Percentiles rank a stretch among this genome's conserved stretches.
Conservation (phyloP, 2,888 invertebrate genomes). For the Ellobium chinense region DNA sequence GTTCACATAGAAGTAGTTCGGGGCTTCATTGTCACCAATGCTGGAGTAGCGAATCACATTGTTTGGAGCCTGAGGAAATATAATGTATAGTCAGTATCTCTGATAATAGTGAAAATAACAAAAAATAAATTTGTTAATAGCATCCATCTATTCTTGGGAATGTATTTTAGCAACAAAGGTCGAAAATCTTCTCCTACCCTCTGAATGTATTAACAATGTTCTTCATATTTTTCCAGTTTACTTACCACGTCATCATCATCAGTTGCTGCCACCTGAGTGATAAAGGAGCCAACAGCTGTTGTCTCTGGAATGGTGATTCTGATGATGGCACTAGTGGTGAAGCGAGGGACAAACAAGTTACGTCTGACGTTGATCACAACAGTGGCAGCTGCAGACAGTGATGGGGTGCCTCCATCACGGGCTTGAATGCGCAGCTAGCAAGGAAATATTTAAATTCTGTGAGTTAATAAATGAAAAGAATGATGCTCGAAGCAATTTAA, state of each 20-base stretch:
- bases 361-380: conserved; percentile 60
- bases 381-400: conserved; percentile 40
- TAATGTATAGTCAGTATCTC: background rate
- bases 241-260: conserved; percentile 63
- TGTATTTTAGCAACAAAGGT: no score
- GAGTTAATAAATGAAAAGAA: no score
- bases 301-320: conserved; percentile 52
- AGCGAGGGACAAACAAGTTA: conserved; percentile 66
- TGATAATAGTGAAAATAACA: no score
- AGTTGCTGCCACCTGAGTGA: conserved; percentile 59
- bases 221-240: no score
- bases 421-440: conserved; percentile 19
- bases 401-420: conserved; percentile 39
- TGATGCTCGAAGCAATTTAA: no score
- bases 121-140: no score
- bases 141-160: no score
- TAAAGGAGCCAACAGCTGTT: conserved; percentile 13
- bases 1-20: conserved; percentile 69
- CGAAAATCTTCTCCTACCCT: no score
- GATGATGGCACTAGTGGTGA: conserved; percentile 49
- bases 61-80: conserved; percentile 59
- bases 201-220: no score
- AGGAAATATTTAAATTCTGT: no score
- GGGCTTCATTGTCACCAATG: conserved; percentile 56
- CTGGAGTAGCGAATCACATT: conserved; percentile 62